phyloP scores from a whole-genome alignment of 1,140 invertebrate genomes.

The Penaeus vannamei region DNA sequence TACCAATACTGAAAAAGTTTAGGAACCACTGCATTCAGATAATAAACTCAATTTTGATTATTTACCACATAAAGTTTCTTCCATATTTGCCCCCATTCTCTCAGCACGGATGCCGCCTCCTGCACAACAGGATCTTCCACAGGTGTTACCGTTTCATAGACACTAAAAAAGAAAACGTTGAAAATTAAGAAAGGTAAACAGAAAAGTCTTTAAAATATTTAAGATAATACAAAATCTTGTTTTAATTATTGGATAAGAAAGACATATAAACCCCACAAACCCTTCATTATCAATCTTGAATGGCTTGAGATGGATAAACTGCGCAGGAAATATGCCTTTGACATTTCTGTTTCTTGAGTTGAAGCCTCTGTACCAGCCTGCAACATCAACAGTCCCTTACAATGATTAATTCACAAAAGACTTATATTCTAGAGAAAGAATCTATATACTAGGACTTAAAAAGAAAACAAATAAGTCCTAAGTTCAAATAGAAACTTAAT shows the following conservation, averaged over 20 bases:
- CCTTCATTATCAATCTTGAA: constrained; percentile 84
- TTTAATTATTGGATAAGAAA: constrained; percentile 21
- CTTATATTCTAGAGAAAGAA: not conserved
- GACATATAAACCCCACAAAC: constrained; percentile 67
- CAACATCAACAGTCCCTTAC: constrained; percentile 67
- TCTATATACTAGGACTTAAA: not conserved
- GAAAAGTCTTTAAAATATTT: not conserved
- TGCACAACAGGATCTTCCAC: constrained; percentile 90
- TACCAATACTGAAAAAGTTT: no score
- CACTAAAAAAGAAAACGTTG: constrained; percentile 70
- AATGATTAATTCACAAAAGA: not conserved
- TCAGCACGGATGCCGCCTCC: constrained; percentile 88
- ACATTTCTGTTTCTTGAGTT: constrained; percentile 81
- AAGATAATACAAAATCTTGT: no score
- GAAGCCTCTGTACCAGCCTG: constrained; percentile 91
- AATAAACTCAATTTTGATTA: not conserved
- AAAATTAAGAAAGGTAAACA: not conserved
- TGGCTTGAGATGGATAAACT: constrained; percentile 82
- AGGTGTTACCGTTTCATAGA: constrained; percentile 80
- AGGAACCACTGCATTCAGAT: no score
- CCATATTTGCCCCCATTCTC: constrained; percentile 95
- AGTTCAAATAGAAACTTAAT: not conserved
- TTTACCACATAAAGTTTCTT: constrained; percentile 87
- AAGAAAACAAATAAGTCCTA: not conserved
- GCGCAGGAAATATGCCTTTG: constrained; percentile 87